phyloP scores from a whole-genome alignment of 2,888 invertebrate species.

The Heteromyza rotundicornis region DNA sequence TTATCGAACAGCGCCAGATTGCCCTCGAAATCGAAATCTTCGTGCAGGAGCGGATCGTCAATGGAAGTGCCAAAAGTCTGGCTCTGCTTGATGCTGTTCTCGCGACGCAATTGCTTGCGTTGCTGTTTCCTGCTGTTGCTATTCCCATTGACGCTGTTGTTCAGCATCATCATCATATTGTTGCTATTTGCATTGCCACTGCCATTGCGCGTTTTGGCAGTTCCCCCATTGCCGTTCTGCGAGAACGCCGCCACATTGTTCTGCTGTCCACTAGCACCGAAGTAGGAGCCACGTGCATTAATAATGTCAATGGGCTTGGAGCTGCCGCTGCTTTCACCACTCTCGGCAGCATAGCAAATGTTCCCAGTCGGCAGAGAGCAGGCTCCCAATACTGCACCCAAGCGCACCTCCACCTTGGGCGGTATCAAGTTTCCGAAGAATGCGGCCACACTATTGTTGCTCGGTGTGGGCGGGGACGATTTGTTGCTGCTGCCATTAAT shows the following conservation, averaged over 20 bases:
- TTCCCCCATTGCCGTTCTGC: constrained; percentile 17
- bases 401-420: constrained; percentile 57
- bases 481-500: constrained; percentile 25
- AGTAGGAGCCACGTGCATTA: constrained; percentile 25
- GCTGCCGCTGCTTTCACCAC: constrained; percentile 31
- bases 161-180: not conserved
- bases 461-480: constrained; percentile 35
- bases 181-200: constrained; percentile 30
- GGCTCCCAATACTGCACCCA: constrained; percentile 35
- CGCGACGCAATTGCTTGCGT: constrained; percentile 51
- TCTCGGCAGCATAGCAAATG: constrained; percentile 12
- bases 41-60: constrained; percentile 58
- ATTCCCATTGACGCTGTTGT: not conserved
- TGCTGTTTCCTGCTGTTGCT: constrained; percentile 24
- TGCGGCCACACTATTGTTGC: constrained; percentile 52
- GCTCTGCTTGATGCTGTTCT: constrained; percentile 50
- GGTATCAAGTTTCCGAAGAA: constrained; percentile 62
- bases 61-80: constrained; percentile 59
- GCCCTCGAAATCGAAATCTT: constrained; percentile 94
- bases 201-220: constrained; percentile 22
- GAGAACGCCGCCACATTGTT: constrained; percentile 24
- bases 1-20: constrained; percentile 92
- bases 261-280: constrained; percentile 28
- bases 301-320: constrained; percentile 57
- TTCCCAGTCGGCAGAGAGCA: not conserved